Evolutionary conservation across 2,113 vertebrate species (phyloP), one percentile per base, ranked within the genome.

Genomic region (Suncus etruscus): DNA sequence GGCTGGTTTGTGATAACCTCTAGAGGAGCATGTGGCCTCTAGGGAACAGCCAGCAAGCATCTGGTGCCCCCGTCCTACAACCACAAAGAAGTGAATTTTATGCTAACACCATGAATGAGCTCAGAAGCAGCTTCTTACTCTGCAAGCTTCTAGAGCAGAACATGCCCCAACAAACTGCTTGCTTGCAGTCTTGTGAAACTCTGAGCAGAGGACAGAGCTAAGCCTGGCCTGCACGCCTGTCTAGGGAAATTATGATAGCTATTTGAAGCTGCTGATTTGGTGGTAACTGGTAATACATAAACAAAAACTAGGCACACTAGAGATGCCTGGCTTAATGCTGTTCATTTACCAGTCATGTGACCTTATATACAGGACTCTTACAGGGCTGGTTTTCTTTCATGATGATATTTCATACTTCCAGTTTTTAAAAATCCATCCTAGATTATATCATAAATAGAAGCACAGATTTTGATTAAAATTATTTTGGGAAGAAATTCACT

Each of bases 351-450:
- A 72, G 66, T 70, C 25, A 1, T 14, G 18, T 18, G 61, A 39
- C 18, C 18, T 32, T 25, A 20, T 0, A 0, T 25, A 18, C 1
- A 6, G 3, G 18, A 68, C 32, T 63, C n/a, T 61, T 54, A 18
- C 32, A 84, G 61, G 20, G 69, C 31, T 1, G 6, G 61, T 15
- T 69, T 79, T 83, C 69, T 69, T 22, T 61, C 16, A 68, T 77
- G 65, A 14, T 24, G 25, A 78, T 31, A 22, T 22, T 74, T 91
- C 11, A 54, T 47, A 82, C 65, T 58, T 48, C 65, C 72, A 32
- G 50, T 27, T 47, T 91, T 83, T 22, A 58, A 8, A 8, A 80
- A 50, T 48, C 6, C 1, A 65, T 54, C n/a, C 11, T 47, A 6
- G 29, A 51, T 48, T 50, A 68, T 24, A 63, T 65, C 39, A 69